These are phyloP conservation scores for Phallusia fumigata DNA, from an alignment of 23 tunicate genomes.

Conservation along the genomic window DNA sequence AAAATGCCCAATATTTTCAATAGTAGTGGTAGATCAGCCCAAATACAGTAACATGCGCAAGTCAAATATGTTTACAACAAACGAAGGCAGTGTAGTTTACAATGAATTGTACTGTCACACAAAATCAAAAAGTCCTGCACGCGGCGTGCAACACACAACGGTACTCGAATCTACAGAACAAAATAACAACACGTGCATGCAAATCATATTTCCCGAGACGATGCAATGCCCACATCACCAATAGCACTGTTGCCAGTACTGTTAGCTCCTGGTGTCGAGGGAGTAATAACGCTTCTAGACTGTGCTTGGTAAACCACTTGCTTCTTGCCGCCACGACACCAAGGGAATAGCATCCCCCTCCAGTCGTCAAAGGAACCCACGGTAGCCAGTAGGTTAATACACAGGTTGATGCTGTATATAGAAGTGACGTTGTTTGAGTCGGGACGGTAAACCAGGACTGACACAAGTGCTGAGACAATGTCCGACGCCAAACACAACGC, in stretches of 20 bases:
- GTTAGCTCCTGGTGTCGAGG: not conserved
- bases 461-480: conserved; percentile 17
- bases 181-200: not conserved
- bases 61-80: too few species aligned
- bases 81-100: too few species aligned
- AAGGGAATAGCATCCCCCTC: conserved; percentile 49
- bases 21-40: too few species aligned
- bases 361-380: conserved; percentile 66
- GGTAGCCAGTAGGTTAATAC: conserved; percentile 37
- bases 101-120: too few species aligned
- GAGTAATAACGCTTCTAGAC: not conserved
- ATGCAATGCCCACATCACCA: not conserved
- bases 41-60: too few species aligned
- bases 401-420: conserved; percentile 26
- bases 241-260: not conserved
- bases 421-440: conserved; percentile 10
- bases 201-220: not conserved
- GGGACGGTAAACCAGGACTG: not conserved
- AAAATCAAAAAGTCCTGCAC: too few species aligned
- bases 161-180: too few species aligned
- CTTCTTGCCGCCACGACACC: conserved; percentile 15
- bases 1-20: too few species aligned
- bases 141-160: too few species aligned
- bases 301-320: not conserved
- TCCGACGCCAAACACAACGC: conserved; percentile 40